A percentile compares a stretch with the other conserved stretches of the same genome.
These are phyloP conservation scores for Leistus spinibarbis DNA, from an alignment of 2,888 invertebrate species.

Conservation along the genomic window DNA sequence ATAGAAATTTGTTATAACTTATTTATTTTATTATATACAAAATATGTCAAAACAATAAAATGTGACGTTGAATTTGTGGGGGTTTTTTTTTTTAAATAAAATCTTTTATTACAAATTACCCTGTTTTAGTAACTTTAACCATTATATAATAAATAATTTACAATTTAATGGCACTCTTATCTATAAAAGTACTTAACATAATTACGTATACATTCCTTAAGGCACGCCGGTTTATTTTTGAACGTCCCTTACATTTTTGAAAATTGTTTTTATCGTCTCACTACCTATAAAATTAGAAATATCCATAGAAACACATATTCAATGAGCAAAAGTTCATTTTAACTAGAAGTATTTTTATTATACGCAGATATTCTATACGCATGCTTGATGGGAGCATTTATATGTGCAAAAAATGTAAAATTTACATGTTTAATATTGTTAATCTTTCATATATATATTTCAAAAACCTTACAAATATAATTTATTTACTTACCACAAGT, in stretches of 20 bases:
- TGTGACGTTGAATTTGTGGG: background rate
- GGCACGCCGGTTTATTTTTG: constrained; percentile 16
- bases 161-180: background rate
- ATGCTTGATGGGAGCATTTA: background rate
- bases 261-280: constrained; percentile 15
- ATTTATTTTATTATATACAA: background rate
- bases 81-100: background rate
- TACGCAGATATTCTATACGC: background rate
- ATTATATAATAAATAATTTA: background rate
- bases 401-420: background rate
- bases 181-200: constrained; percentile 11
- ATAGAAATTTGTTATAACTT: background rate
- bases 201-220: constrained; percentile 4
- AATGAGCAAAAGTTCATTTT: no score
- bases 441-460: constrained; percentile 14
- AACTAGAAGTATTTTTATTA: no score
- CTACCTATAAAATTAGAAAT: constrained; percentile 18
- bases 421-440: constrained; percentile 1
- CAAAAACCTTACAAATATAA: constrained; percentile 19
- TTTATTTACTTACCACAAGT: constrained; percentile 79
- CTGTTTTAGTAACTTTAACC: background rate
- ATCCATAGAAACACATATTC: no score
- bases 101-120: constrained; percentile 7
- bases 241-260: background rate
- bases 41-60: background rate